Base-by-base conservation (phyloP, 1,140 invertebrate species). In the Eueides isabella region DNA sequence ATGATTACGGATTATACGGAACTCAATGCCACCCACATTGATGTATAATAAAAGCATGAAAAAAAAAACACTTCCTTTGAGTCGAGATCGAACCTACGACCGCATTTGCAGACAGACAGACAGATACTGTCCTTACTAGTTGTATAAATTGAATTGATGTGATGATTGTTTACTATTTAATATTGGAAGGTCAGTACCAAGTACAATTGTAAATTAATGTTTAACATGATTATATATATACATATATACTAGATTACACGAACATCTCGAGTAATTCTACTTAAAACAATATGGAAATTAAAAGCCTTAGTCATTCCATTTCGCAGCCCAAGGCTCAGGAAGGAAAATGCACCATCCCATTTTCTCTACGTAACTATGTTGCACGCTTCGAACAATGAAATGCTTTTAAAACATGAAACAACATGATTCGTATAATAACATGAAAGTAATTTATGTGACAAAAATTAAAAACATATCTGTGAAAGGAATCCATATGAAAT, bases 351-450 rank as follows among this genome's bases (percentile, higher is more conserved):
- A 85, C 77, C 81, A 86, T 89, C 88, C 87, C 81, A 88, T 88
- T 90, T 89, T 88, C 85, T 82, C 81, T 68, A 75, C 81, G 80
- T 89, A 87, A 89, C 87, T 85, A 84, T 82, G 78, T 86, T 86
- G 84, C 83, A 83, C 84, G 80, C 80, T 84, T 81, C 81, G 87
- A 88, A 90, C 88, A 90, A 89, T 89, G 85, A 88, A 91, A 89
- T 84, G 88, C 86, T 90, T 90, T 91, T 90, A 88, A 90, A 90
- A 88, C 84, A 85, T 80, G 82, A 85, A 84, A 87, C 82, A 82
- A 85, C 84, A 81, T 87, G 83, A 87, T 85, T 85, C 80, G 71
- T 87, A 83, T 84, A 81, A 74, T 76, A 75, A 79, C 73, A 84
- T 80, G 78, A 82, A 83, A 81, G 75, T 83, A 85, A 86, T 84